These are phyloP conservation scores for Globodera rostochiensis DNA, from an alignment of 1,140 invertebrate genomes.

Conservation along the genomic window DNA sequence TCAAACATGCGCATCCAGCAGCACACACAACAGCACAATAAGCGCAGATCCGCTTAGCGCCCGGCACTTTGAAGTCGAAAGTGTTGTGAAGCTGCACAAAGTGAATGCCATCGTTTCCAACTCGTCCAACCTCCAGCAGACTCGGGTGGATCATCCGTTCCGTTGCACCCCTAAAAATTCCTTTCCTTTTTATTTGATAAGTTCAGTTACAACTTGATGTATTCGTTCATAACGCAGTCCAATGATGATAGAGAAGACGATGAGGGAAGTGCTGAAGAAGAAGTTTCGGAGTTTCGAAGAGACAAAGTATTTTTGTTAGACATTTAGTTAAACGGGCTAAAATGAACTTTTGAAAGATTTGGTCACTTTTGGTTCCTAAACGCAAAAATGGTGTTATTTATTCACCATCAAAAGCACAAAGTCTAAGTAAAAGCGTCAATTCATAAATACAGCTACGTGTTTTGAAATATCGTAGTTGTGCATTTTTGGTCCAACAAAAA, in stretches of 20 bases:
- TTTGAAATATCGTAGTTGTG: too few relatives aligned
- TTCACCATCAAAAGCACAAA: too few relatives aligned
- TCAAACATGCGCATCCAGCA: not conserved
- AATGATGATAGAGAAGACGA: not conserved
- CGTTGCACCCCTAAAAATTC: not conserved
- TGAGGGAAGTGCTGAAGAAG: not conserved
- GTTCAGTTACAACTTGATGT: not conserved
- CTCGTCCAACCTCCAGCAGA: not conserved
- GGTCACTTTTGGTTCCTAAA: too few relatives aligned
- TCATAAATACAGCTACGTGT: too few relatives aligned
- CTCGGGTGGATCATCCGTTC: not conserved
- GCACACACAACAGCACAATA: not conserved
- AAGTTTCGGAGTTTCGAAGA: constrained; percentile 1
- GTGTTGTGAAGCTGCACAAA: not conserved
- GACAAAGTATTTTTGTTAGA: not conserved
- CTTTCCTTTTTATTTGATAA: not conserved
- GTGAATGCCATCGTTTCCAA: not conserved
- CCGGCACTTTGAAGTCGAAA: not conserved
- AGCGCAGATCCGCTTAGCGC: not conserved
- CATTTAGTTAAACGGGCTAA: not conserved
- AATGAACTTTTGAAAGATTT: too few relatives aligned
- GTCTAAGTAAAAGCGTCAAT: too few relatives aligned
- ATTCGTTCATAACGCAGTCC: not conserved
- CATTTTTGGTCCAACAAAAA: too few relatives aligned
- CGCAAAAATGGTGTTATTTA: too few relatives aligned